Evolutionary conservation across 2,888 invertebrate species (phyloP).

Genomic region (Xestia c-nigrum): DNA sequence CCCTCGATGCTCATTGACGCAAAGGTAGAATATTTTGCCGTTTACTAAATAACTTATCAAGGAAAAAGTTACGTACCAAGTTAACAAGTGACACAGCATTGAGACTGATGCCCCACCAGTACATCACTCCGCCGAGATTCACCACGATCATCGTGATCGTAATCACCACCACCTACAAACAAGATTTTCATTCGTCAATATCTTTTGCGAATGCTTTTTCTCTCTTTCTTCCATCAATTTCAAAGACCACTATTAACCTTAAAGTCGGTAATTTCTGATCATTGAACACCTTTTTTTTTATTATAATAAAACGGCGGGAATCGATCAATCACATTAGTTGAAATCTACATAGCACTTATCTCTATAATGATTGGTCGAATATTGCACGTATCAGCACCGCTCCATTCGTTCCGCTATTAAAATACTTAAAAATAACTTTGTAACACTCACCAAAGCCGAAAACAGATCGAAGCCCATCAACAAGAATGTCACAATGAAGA

Average conservation of each 20-base stretch:
- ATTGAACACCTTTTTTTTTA: no score
- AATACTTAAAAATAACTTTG: background rate
- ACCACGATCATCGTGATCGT: conserved; percentile 98
- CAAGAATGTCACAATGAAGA: conserved; percentile 97
- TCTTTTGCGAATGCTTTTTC: no score
- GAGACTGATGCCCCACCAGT: conserved; percentile 98
- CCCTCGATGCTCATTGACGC: no score
- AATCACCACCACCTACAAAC: conserved; percentile 93
- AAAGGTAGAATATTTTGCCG: no score
- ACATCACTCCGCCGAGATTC: conserved; percentile 98
- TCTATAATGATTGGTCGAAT: background rate
- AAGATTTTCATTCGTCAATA: background rate
- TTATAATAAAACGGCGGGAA: no score
- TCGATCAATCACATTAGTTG: background rate
- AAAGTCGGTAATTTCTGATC: no score
- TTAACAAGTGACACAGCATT: conserved; percentile 99
- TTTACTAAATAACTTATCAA: no score
- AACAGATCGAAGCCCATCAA: conserved; percentile 98
- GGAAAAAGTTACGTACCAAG: conserved; percentile 91
- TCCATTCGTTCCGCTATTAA: background rate
- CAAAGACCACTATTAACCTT: background rate
- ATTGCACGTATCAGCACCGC: background rate
- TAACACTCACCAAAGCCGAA: conserved; percentile 92
- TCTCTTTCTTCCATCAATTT: no score
- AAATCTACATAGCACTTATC: background rate